Evolutionary conservation across 2,113 vertebrate species (phyloP), one percentile per base, ranked within the genome.

Genomic region (Podarcis raffonei): DNA sequence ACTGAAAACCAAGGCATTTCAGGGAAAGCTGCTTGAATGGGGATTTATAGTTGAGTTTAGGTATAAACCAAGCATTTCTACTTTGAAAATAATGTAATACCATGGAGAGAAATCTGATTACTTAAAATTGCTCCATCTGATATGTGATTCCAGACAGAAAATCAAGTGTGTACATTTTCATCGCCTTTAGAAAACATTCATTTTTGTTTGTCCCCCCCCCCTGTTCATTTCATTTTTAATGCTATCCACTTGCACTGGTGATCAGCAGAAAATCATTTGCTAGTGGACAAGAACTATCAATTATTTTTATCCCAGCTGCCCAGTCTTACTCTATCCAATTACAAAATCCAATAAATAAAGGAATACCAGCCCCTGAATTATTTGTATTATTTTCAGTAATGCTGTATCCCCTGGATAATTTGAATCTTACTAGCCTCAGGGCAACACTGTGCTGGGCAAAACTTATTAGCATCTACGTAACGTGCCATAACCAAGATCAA

Each of bases 261-360:
- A 89, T 91, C 89, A 91, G 93, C 93, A 91, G 93, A 94, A 95
- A 95, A 94, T 94, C 93, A 95, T 96, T 95, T 94, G 92, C 93
- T 94, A 92, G 93, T 35, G 30, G 89, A 92, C 93, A 92, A 93
- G 94, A 92, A 90, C 90, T 94, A 95, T 95, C 93, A 94, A 93
- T 95, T 95, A 93, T 93, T 95, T 93, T 91, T 87, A 89, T 91
- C 92, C 65, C 92, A 90, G 18, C 91, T 90, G 23, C 91, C 92
- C 92, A 90, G 88, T 85, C 89, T 65, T 89, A 83, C 94, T 94
- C 92, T 88, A 84, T 79, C 91, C 94, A 94, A 93, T 94, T 94
- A 95, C 91, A 93, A 92, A 90, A 93, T 92, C 87, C 90, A 92
- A 93, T 91, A 94, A 94, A 93, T 92, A 95, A 93, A 94, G 91